These are phyloP conservation scores for Cotesia congregata DNA, from an alignment of 2,888 invertebrate species.

Conservation along the genomic window DNA sequence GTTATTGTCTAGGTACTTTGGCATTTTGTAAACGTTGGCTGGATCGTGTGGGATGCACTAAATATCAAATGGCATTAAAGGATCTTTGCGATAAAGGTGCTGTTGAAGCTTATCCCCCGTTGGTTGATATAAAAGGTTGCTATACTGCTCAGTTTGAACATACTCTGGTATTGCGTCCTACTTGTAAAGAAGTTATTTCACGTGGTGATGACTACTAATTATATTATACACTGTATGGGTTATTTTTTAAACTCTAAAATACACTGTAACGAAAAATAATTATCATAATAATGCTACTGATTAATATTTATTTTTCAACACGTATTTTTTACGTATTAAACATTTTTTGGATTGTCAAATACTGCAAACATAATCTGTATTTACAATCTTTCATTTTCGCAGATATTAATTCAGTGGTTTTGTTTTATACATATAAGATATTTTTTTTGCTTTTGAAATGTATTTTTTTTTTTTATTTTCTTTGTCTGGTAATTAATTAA, in stretches of 20 bases:
- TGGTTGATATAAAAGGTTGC: constrained; percentile 96
- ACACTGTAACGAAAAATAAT: background rate
- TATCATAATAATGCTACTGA: constrained; percentile 13
- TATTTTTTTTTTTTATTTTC: background rate
- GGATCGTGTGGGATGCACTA: constrained; percentile 95
- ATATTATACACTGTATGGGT: background rate
- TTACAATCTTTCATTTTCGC: background rate
- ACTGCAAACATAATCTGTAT: background rate
- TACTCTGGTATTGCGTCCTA: constrained; percentile 95
- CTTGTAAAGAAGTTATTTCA: constrained; percentile 98
- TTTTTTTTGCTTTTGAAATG: background rate
- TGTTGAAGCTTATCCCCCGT: constrained; percentile 98
- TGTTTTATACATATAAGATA: background rate
- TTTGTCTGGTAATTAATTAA: background rate
- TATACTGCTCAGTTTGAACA: constrained; percentile 99
- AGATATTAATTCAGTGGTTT: background rate
- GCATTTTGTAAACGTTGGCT: constrained; percentile 99
- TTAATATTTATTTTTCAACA: constrained; percentile 13
- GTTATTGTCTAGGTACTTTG: constrained; percentile 75
- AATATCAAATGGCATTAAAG: constrained; percentile 98
- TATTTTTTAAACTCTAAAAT: background rate
- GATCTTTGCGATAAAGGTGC: constrained; percentile 98
- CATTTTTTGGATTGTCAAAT: too few species aligned
- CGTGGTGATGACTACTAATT: constrained; percentile 93
- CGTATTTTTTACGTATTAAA: background rate